Percentiles rank a stretch among this genome's conserved stretches.
Evolutionary conservation across 2,797 vertebrate species (phyloP).

Genomic region (Babyrousa celebensis): DNA sequence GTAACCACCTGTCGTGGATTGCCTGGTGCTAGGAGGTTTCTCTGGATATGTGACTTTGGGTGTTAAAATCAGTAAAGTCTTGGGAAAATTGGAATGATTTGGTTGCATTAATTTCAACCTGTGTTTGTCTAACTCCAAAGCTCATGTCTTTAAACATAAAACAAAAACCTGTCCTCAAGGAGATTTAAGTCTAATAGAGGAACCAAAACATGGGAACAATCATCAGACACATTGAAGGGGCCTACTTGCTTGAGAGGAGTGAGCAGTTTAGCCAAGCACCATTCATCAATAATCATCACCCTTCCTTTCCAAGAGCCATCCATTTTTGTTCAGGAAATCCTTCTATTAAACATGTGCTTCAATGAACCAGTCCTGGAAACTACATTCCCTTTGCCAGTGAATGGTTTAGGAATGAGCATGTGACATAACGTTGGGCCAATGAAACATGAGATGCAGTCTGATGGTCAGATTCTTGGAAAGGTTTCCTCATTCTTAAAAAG

Average conservation of each 20-base stretch:
- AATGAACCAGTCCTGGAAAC: not conserved
- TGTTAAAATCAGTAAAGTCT: slow-evolving; percentile 7
- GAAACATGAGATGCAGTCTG: not conserved
- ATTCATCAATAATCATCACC: not conserved
- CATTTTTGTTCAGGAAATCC: not conserved
- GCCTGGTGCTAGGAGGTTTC: slow-evolving; percentile 8
- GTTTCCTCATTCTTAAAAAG: slow-evolving; percentile 49
- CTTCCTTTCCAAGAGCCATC: not conserved
- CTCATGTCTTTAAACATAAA: not conserved
- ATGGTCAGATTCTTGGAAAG: slow-evolving; percentile 62
- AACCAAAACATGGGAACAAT: not conserved
- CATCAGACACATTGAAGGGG: not conserved
- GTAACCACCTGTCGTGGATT: not conserved
- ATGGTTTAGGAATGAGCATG: slow-evolving; percentile 45
- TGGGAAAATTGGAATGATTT: not conserved
- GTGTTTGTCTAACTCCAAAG: not conserved
- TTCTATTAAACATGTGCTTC: not conserved
- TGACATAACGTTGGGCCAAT: slow-evolving; percentile 40
- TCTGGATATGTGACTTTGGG: not conserved
- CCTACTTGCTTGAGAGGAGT: not conserved
- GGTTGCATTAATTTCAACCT: not conserved
- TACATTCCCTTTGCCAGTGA: not conserved
- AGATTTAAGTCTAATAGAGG: slow-evolving; percentile 22
- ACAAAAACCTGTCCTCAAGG: not conserved
- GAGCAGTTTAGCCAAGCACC: not conserved